Conservation (phyloP, 2,113 vertebrate species). For the Colaptes auratus region DNA sequence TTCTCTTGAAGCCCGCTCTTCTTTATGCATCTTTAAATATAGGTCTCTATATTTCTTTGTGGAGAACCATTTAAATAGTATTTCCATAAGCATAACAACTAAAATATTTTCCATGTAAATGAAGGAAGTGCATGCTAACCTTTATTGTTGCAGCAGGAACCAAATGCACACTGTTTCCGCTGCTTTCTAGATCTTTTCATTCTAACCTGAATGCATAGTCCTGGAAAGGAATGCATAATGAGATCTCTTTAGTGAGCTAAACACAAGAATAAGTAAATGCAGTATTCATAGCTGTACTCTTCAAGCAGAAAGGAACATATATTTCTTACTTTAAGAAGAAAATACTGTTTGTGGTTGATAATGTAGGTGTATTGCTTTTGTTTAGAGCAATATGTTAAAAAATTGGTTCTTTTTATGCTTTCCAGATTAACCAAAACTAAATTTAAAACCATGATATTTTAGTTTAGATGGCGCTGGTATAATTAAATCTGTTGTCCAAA, state of each 20-base stretch:
- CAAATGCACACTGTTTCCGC: neutral
- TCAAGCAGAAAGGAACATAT: constrained; percentile 28
- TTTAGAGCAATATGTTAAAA: constrained; percentile 48
- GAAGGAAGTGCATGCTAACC: neutral
- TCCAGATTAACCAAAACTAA: constrained; percentile 42
- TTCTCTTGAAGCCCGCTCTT: constrained; percentile 1
- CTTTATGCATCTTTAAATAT: constrained; percentile 13
- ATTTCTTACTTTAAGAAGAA: constrained; percentile 38
- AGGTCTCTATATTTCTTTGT: neutral
- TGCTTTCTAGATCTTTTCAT: neutral
- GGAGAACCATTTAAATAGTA: neutral
- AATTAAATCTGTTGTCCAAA: constrained; percentile 40
- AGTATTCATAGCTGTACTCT: neutral
- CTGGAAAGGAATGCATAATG: neutral
- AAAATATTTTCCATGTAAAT: constrained; percentile 20
- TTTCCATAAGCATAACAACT: constrained; percentile 20
- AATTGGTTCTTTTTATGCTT: constrained; percentile 56
- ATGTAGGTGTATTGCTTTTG: constrained; percentile 51
- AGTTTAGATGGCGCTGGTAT: neutral
- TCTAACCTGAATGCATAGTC: neutral
- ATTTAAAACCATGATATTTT: neutral
- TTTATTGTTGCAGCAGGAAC: neutral
- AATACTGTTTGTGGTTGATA: constrained; percentile 22
- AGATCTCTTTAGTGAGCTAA: constrained; percentile 25
- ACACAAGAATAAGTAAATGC: neutral